Base-by-base conservation (phyloP, 2,888 invertebrate species). In the Brachylomia viminalis region DNA sequence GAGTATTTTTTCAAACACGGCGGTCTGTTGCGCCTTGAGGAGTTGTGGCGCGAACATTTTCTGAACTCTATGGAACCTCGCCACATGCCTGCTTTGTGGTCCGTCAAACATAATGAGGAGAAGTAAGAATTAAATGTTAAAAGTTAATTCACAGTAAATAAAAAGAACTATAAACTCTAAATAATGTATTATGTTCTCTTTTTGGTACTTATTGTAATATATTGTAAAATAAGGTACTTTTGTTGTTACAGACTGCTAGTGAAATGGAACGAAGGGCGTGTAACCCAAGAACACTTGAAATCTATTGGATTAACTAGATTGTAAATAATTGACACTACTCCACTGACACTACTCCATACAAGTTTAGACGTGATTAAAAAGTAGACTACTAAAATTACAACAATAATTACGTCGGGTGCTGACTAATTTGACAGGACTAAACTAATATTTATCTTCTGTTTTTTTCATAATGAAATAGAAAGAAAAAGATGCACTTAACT, bases 11-110 rank as follows among this genome's bases (percentile, higher is more conserved):
- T 95, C 87, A 93, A 93, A 62, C 90, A 91, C 10, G 92, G 94
- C 38, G 97, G 98, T 0, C 94, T 98, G n/a, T 93, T 98, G 5
- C 96, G 96, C 65, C 95, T 98, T 70, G 98, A 98, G 91, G 97
- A 97, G 87, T 88, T 97, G 77, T 98, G 98, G 98, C 94, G 98
- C 20, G 96, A 97, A 87, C 98, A 98, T 92, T 98, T 98, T 92
- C 90, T 98, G 7, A 91, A 95, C 1, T 96, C 97, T 6, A 98
- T 98, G 98, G 92, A 97, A 71, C 98, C 98, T 0, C 94, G 96
- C 80, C 97, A 96, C 93, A 94, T 98, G 92, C 98, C 98, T 0
- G 93, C 96, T 2, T 93, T 98, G 67, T 98, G 98, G 98, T 98
- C 98, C 45, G 95, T 98, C 42, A 97, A 97, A 86, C 98, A 98